Evolutionary conservation across 53 echinoderm and acorn worm species (phyloP).

Genomic region (Echinarachnius parma): DNA sequence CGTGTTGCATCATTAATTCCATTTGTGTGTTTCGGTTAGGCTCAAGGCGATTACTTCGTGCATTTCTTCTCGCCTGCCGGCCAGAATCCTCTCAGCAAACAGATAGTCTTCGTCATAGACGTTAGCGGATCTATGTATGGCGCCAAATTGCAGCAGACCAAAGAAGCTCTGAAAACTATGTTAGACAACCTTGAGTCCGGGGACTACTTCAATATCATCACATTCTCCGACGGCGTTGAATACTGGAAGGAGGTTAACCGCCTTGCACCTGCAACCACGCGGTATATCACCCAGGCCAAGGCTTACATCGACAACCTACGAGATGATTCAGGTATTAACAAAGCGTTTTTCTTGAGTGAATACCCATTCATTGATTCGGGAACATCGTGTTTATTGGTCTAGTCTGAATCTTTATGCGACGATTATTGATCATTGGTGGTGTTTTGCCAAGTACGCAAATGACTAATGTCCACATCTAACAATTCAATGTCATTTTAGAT

Average conservation of each 20-base stretch:
- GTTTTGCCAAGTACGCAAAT: no score
- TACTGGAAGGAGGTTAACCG: constrained; percentile 65
- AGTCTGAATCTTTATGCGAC: no score
- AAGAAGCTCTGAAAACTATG: constrained; percentile 79
- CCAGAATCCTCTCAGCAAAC: constrained; percentile 63
- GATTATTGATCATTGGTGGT: no score
- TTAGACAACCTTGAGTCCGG: constrained; percentile 69
- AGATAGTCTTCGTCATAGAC: constrained; percentile 90
- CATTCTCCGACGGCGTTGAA: constrained; percentile 76
- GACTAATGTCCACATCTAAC: no score
- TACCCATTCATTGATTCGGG: no score
- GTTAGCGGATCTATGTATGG: constrained; percentile 97
- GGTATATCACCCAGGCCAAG: constrained; percentile 68
- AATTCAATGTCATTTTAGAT: no score
- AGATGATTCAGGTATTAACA: constrained; percentile 87
- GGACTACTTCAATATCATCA: constrained; percentile 88
- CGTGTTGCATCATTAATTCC: no score
- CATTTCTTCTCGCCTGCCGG: constrained; percentile 85
- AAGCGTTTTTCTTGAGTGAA: no score
- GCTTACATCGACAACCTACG: constrained; percentile 64
- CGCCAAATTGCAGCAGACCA: constrained; percentile 80
- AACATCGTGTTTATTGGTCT: no score
- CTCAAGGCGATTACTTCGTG: constrained; percentile 81
- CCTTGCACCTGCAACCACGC: constrained; percentile 68
- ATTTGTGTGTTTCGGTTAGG: no score